A percentile compares a stretch with the other conserved stretches of the same genome.
Conservation (phyloP, 1,140 invertebrate genomes). For the Stegodyphus mimosarum region DNA sequence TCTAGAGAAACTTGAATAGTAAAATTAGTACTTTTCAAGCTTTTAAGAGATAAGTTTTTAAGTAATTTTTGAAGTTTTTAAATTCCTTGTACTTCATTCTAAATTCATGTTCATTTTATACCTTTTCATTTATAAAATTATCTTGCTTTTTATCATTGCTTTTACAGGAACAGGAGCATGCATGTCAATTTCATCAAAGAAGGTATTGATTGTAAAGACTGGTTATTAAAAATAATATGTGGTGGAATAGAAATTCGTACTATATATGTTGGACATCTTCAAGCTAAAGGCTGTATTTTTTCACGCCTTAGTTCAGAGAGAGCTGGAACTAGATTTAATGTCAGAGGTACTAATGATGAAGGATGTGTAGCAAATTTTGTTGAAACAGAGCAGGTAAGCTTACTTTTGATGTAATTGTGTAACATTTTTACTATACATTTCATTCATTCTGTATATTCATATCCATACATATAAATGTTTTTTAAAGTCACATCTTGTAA, state of each 20-base stretch:
- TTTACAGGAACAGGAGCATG: slow-evolving; percentile 86
- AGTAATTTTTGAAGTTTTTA: too few relatives aligned
- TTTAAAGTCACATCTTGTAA: too few relatives aligned
- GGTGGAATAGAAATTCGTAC: slow-evolving; percentile 96
- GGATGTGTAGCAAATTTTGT: slow-evolving; percentile 99
- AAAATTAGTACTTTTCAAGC: too few relatives aligned
- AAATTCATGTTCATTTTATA: too few relatives aligned
- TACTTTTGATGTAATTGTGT: too few relatives aligned
- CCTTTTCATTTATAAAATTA: too few relatives aligned
- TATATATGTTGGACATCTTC: slow-evolving; percentile 91
- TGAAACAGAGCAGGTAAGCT: slow-evolving; percentile 95
- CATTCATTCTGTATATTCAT: too few relatives aligned
- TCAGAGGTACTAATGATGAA: slow-evolving; percentile 98
- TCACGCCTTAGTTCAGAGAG: slow-evolving; percentile 96
- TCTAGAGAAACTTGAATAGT: too few relatives aligned
- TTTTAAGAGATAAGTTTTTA: too few relatives aligned
- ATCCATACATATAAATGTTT: too few relatives aligned
- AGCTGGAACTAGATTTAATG: slow-evolving; percentile 96
- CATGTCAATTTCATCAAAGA: slow-evolving; percentile 91
- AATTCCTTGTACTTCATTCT: too few relatives aligned
- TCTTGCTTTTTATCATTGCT: slow-evolving; percentile 46
- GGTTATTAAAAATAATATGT: slow-evolving; percentile 94
- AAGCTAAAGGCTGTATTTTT: slow-evolving; percentile 92
- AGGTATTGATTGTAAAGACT: slow-evolving; percentile 86
- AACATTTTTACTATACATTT: too few relatives aligned